Percentiles rank a stretch among this genome's conserved stretches.
Conservation (phyloP, 2,888 invertebrate species). For the Achlya flavicornis region DNA sequence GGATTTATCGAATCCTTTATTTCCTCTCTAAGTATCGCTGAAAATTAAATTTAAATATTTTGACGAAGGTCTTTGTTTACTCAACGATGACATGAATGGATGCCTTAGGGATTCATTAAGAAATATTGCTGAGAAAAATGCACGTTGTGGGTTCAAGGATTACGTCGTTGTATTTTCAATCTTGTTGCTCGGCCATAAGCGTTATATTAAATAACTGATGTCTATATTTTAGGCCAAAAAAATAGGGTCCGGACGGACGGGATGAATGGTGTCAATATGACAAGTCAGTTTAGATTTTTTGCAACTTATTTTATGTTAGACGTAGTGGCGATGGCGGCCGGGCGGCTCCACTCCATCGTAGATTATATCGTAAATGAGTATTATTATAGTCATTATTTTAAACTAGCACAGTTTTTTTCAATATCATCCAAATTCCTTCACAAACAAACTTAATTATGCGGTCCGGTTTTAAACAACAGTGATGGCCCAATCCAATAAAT, state of each 20-base stretch:
- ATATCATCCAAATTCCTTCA: no score
- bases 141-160: conserved; percentile 32
- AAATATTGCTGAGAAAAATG: conserved; percentile 67
- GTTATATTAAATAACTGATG: conserved; percentile 13
- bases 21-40: conserved; percentile 42
- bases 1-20: conserved; percentile 40
- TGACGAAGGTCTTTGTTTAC: conserved; percentile 77
- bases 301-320: conserved; percentile 60
- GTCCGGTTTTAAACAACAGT: no score
- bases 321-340: conserved; percentile 48
- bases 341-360: conserved; percentile 21
- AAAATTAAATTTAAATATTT: conserved; percentile 53
- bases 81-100: conserved; percentile 78
- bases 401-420: no score
- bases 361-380: no score
- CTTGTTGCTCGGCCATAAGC: conserved; percentile 32
- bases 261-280: conserved; percentile 82
- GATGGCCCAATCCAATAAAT: no score
- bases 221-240: conserved; percentile 33
- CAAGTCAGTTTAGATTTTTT: conserved; percentile 74
- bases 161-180: conserved; percentile 28
- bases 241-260: conserved; percentile 59
- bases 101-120: conserved; percentile 76
- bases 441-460: no score
- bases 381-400: no score